phyloP scores from a whole-genome alignment of 2,797 vertebrate species.

The Ctenopoma kingsleyae region DNA sequence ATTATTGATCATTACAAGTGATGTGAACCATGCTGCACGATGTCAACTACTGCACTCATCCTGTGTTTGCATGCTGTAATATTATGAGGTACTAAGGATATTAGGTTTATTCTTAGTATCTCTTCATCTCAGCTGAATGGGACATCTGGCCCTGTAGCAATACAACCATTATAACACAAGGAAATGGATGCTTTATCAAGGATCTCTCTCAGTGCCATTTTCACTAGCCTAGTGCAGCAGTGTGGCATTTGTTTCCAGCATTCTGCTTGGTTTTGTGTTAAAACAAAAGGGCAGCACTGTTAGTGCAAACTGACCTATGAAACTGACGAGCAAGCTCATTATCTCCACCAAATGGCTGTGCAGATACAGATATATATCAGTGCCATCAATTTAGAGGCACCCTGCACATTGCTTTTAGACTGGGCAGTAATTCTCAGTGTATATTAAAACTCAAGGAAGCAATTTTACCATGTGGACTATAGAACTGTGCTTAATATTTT shows the following conservation, averaged over 20 bases:
- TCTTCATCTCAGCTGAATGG: slow-evolving; percentile 67
- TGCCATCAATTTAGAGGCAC: slow-evolving; percentile 1
- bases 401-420: neutral
- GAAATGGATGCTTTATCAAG: slow-evolving; percentile 57
- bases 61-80: slow-evolving; percentile 28
- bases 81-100: slow-evolving; percentile 32
- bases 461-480: neutral
- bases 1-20: slow-evolving; percentile 23
- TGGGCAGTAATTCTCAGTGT: neutral
- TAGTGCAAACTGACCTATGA: slow-evolving; percentile 45
- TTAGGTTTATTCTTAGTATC: slow-evolving; percentile 68
- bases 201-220: slow-evolving; percentile 53
- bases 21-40: slow-evolving; percentile 1
- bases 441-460: neutral
- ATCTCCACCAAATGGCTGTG: slow-evolving; percentile 40
- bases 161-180: slow-evolving; percentile 48
- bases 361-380: slow-evolving; percentile 20
- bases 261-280: slow-evolving; percentile 34
- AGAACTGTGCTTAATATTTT: neutral
- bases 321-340: slow-evolving; percentile 40
- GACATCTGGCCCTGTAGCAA: slow-evolving; percentile 72
- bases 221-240: slow-evolving; percentile 20
- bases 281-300: slow-evolving; percentile 50
- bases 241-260: slow-evolving; percentile 49
- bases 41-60: slow-evolving; percentile 15